Evolutionary conservation across 2,797 vertebrate species (phyloP), one percentile per base, ranked within the genome.

Genomic region (Schizopygopsis pylzovi): DNA sequence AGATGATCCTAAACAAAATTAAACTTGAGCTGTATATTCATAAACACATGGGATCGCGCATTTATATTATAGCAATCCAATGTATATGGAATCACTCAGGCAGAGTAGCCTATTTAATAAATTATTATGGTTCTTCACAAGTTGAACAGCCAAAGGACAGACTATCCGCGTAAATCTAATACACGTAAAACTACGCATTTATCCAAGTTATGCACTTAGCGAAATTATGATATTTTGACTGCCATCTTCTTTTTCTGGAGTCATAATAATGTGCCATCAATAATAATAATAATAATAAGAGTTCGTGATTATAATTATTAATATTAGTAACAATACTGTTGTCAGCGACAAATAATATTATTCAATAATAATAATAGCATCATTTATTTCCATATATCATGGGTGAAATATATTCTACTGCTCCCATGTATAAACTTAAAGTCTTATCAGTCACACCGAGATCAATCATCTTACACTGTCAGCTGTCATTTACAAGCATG

Each of bases 401-500:
- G 2, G 5, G 6, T n/a, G 16, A 76, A 81, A 68, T 59, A 41
- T 78, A n/a, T 12, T 25, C 3, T 37, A n/a, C 15, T 7, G 63
- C 54, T 28, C 12, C 49, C 45, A 10, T 28, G 7, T 78, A 25
- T 52, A 56, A 41, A 25, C 5, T 11, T 16, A 28, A 12, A 39
- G 28, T 49, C 43, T 25, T 7, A 22, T 47, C 11, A 65, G 52
- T 4, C 52, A 73, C 11, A 49, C 25, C 0, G 81, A 76, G 71
- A 83, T 75, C 28, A 49, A 52, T 75, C 71, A 49, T 83, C 25
- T n/a, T 65, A 61, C 41, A 73, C n/a, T 61, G 54, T 37, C 54
- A 83, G 43, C 20, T 83, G 28, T 76, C 71, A 49, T 56, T 49
- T 67, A 33, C 20, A 59, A 45, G 9, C 45, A 52, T 67, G 22